Evolutionary conservation across 2,797 vertebrate species (phyloP), one percentile per base, ranked within the genome.

Genomic region (Acridotheres tristis): DNA sequence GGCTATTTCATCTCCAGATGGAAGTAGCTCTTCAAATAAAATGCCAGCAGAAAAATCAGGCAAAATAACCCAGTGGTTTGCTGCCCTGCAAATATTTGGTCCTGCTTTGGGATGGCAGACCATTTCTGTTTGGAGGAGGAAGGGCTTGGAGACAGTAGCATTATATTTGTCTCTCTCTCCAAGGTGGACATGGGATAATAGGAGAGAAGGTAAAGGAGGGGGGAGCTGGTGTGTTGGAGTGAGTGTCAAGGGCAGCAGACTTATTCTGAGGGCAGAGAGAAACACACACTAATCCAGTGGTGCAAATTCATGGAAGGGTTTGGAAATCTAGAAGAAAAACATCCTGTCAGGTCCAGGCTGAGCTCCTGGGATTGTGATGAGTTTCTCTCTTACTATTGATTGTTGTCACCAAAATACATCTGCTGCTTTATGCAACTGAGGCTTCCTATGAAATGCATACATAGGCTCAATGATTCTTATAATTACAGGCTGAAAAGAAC

Each of bases 401-500:
- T 93, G 83, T 94, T 95, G 91, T 79, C 89, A 84, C 93, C 88
- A 94, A 88, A 93, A 93, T 90, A 90, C 88, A 93, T 91, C 93
- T 95, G 93, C 95, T 91, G 72, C 88, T 94, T 94, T 96, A 89
- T 87, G 90, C 85, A 87, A 93, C 47, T 29, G 43, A 91, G 54
- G 61, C 43, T 87, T 91, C 88, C 88, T 95, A 89, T 89, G 95
- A 95, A 94, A 94, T 74, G 90, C 91, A 87, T 88, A 65, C 48
- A 87, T 90, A 74, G 74, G 36, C 96, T 94, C 96, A 93, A 93
- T 85, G 93, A 94, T 90, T 95, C 94, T 91, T 93, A 87, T 93
- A 97, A 96, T 95, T 96, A 96, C 89, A 94, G 74, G 72, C 93
- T 94, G 88, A 90, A 96, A 95, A 96, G 80, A 90, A 94, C 83